Evolutionary conservation across 2,888 invertebrate species (phyloP).

Genomic region (Tenthredo amoena): DNA sequence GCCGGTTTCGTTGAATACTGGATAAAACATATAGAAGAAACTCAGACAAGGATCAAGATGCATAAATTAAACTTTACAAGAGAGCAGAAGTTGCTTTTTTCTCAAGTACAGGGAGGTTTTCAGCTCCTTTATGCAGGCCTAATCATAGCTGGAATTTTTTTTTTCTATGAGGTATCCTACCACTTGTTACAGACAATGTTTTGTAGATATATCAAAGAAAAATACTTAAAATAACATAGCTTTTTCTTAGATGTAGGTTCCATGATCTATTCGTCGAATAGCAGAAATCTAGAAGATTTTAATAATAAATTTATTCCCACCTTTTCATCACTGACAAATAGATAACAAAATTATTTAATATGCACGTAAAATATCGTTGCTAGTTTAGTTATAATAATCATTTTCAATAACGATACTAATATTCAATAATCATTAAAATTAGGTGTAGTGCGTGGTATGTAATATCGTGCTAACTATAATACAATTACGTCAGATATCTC

Average conservation of each 20-base stretch:
- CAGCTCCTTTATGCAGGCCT: not conserved
- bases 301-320: slow-evolving; percentile 45
- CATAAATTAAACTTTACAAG: not conserved
- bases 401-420: slow-evolving; percentile 10
- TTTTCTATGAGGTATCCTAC: slow-evolving; percentile 3
- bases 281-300: not conserved
- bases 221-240: not conserved
- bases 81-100: not conserved
- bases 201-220: not conserved
- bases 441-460: slow-evolving; percentile 21
- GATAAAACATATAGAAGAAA: not conserved
- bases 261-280: not conserved
- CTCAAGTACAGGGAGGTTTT: not conserved
- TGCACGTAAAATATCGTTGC: slow-evolving; percentile 30
- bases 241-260: not conserved
- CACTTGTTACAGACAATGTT: not conserved
- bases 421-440: slow-evolving; percentile 42
- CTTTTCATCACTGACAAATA: slow-evolving; percentile 31
- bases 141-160: not conserved
- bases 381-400: slow-evolving; percentile 20
- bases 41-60: not conserved
- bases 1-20: slow-evolving; percentile 19
- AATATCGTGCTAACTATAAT: slow-evolving; percentile 49
- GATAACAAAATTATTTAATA: slow-evolving; percentile 46
- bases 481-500: slow-evolving; percentile 50